Evolutionary conservation across 2,113 vertebrate species (phyloP).

Genomic region (Coptodon bakossiorum): DNA sequence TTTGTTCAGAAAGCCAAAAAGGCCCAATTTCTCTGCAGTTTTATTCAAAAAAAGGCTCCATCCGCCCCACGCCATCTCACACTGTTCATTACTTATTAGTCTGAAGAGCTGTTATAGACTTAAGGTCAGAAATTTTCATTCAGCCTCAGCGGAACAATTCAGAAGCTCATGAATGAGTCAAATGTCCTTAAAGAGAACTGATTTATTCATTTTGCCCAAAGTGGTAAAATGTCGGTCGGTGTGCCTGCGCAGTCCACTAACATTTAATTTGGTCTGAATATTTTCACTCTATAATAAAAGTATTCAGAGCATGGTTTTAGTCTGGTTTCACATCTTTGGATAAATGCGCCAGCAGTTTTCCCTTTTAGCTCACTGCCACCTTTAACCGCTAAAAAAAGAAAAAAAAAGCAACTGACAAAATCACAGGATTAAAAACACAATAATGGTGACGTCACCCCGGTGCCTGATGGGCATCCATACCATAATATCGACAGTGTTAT

Average conservation of each 20-base stretch:
- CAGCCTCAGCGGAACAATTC: not conserved
- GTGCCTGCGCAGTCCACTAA: not conserved
- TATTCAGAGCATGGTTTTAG: not conserved
- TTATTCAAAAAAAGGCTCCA: not conserved
- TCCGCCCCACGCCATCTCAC: not conserved
- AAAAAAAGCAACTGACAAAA: not conserved
- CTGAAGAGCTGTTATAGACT: not conserved
- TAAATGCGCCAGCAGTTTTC: rapidly evolving
- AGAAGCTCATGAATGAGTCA: not conserved
- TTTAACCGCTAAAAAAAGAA: not conserved
- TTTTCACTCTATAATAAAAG: not conserved
- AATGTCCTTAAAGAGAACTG: not conserved
- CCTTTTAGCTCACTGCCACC: rapidly evolving
- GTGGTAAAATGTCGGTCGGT: not conserved
- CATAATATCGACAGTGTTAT: not conserved
- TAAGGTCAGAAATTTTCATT: not conserved
- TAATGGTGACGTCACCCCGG: rapidly evolving
- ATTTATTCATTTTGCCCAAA: not conserved
- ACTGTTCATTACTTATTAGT: not conserved
- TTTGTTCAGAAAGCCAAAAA: not conserved
- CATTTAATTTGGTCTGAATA: not conserved
- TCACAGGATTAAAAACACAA: not conserved
- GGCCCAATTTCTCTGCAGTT: not conserved
- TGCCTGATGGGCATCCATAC: not conserved
- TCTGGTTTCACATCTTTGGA: not conserved